Evolutionary conservation across 1,140 invertebrate species (phyloP).

Genomic region (Diplogasteroides magnus): DNA sequence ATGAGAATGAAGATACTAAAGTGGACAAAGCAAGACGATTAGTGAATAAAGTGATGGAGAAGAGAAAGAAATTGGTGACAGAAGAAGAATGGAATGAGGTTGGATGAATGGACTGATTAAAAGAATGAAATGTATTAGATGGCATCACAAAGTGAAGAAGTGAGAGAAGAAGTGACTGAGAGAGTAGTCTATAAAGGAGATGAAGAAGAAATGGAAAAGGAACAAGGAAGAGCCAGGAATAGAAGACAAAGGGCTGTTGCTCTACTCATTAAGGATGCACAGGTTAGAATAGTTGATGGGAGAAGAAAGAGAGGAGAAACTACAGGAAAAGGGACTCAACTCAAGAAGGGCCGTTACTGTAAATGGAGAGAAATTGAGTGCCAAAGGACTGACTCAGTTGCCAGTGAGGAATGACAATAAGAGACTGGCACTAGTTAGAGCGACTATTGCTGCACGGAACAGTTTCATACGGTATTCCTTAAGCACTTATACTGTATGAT

Average conservation of each 20-base stretch:
- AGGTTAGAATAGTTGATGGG: background rate
- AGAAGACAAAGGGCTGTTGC: slow-evolving; percentile 17
- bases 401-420: background rate
- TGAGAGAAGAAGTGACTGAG: background rate
- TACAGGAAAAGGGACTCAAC: slow-evolving; percentile 6
- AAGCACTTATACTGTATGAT: too few relatives aligned
- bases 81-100: background rate
- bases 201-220: slow-evolving; percentile 11
- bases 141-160: background rate
- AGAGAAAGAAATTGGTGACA: background rate
- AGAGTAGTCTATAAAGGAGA: background rate
- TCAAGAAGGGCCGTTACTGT: slow-evolving; percentile 9
- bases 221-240: slow-evolving; percentile 25
- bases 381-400: background rate
- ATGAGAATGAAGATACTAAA: background rate
- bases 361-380: background rate
- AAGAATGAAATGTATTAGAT: background rate
- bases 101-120: background rate
- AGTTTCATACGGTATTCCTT: too few relatives aligned
- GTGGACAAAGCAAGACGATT: background rate
- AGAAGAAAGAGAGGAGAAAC: background rate
- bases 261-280: slow-evolving; percentile 24
- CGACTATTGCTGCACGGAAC: too few relatives aligned
- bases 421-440: too few relatives aligned
- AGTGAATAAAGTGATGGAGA: background rate